Conservation (phyloP, 2,797 vertebrate genomes). For the Chrysocyon brachyurus region DNA sequence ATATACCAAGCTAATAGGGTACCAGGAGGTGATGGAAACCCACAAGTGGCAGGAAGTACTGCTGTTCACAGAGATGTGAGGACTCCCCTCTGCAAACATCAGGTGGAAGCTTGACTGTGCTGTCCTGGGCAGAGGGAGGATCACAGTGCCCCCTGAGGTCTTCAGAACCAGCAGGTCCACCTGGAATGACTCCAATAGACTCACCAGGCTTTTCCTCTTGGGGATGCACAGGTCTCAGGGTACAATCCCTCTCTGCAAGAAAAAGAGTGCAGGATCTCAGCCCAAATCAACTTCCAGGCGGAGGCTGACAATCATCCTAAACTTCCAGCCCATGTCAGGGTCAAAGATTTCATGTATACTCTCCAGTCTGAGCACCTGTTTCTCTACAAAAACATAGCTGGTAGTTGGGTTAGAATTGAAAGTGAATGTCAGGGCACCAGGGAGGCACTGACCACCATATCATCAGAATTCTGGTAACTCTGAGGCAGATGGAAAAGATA, state of each 20-base stretch:
- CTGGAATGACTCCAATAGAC: neutral
- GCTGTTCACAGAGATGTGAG: neutral
- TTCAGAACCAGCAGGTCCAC: neutral
- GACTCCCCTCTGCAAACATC: neutral
- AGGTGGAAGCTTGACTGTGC: neutral
- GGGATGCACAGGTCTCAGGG: neutral
- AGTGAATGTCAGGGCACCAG: neutral
- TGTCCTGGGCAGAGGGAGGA: neutral
- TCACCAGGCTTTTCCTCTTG: neutral
- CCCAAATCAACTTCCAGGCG: neutral
- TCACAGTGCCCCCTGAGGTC: neutral
- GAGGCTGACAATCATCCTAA: neutral
- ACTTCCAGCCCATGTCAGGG: neutral
- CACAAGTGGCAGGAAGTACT: neutral
- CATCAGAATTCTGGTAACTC: neutral
- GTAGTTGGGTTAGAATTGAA: neutral
- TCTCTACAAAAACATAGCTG: neutral
- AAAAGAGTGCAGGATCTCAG: neutral
- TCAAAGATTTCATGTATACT: neutral
- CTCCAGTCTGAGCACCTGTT: neutral
- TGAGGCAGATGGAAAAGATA: neutral
- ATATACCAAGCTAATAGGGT: neutral
- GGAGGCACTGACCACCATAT: neutral
- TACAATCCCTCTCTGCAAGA: neutral
- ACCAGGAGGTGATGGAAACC: neutral